phyloP scores from a whole-genome alignment of 2,888 invertebrate species.

The Diloba caeruleocephala region DNA sequence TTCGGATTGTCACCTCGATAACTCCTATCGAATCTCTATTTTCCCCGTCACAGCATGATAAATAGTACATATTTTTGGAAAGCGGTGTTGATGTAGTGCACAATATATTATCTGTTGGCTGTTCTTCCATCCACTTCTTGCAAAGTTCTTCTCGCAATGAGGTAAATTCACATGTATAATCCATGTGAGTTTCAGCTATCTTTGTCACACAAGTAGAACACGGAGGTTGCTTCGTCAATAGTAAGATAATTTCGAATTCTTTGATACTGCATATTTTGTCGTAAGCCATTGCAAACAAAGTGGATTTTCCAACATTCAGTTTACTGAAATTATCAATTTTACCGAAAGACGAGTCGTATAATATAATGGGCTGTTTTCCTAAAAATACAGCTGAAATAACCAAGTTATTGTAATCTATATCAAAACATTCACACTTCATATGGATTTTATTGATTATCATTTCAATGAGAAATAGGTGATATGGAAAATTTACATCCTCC shows the following conservation, averaged over 20 bases:
- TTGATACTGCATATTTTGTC: conserved; percentile 81
- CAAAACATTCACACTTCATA: conserved; percentile 86
- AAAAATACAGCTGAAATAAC: conserved; percentile 80
- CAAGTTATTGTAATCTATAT: conserved; percentile 79
- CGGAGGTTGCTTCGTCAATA: conserved; percentile 80
- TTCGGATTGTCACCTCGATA: conserved; percentile 78
- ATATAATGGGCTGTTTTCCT: conserved; percentile 77
- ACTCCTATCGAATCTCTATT: conserved; percentile 78
- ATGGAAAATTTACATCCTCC: conserved; percentile 77
- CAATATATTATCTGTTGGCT: conserved; percentile 78
- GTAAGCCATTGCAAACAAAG: conserved; percentile 84
- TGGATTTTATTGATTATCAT: conserved; percentile 83
- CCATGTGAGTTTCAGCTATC: conserved; percentile 79
- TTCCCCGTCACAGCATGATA: conserved; percentile 72
- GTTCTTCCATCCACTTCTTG: conserved; percentile 76
- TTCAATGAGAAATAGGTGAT: conserved; percentile 83
- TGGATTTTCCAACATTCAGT: conserved; percentile 82
- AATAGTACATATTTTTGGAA: conserved; percentile 78
- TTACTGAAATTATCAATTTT: conserved; percentile 75
- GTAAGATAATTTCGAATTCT: conserved; percentile 74
- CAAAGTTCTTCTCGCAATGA: conserved; percentile 77
- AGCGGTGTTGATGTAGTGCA: conserved; percentile 82
- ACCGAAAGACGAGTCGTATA: conserved; percentile 80
- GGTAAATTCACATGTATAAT: conserved; percentile 76
- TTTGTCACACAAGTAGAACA: conserved; percentile 79